Evolutionary conservation across 2,113 vertebrate genomes (phyloP), one percentile per base, ranked within the genome.

Genomic region (Prolemur simus): DNA sequence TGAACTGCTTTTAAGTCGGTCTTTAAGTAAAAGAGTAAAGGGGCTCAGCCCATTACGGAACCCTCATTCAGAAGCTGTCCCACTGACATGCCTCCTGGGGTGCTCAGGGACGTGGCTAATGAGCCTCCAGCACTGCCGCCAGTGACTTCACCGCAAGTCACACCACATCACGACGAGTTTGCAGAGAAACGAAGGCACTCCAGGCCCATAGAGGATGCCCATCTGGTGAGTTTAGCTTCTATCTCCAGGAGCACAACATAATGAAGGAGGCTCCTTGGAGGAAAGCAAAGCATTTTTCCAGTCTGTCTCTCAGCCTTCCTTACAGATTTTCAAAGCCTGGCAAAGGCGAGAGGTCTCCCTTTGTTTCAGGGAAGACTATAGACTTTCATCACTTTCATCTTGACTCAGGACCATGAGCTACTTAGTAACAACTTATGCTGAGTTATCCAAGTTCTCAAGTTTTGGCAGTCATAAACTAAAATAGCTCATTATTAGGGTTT

Each of bases 101-200:
- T 94, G 98, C 97, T 94, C 21, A 0, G 87, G 63, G 91, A 98
- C 96, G 97, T 94, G 56, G 82, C 94, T 98, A 98, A 98, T 90
- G 94, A 98, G 97, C 92, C 97, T 92, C 71, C 54, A 94, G 34
- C 96, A 91, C 52, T 4, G 37, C 77, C 9, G 21, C 91, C 95
- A 97, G 96, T 96, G 90, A 95, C 97, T 97, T 98, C 91, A 89
- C 97, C 45, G 86, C 95, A 97, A 98, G 97, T 69, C 0, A 90
- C 98, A 89, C 77, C 95, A 98, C 97, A 97, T 81, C 89, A 96
- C 97, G 93, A 97, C 6, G 34, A 80, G 93, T 97, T 97, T 93
- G 84, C 94, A 87, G 96, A 96, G 23, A 90, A 39, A 45, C 52
- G 71, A 96, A 96, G 18, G 54, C 37, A 47, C 20, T 54, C 45